phyloP scores from a whole-genome alignment of 2,888 invertebrate species.

The Labia minor region DNA sequence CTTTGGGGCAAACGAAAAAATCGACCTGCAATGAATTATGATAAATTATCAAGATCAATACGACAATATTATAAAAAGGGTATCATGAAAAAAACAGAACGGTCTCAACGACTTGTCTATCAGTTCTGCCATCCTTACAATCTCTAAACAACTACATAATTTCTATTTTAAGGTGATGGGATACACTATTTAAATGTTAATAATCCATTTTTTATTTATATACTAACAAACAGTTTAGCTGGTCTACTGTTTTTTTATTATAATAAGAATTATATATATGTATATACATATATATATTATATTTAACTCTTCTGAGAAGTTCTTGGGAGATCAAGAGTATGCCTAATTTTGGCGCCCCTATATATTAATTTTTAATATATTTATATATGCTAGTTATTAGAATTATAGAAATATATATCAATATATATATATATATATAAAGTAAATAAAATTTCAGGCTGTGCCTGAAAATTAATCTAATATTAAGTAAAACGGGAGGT shows the following conservation, averaged over 20 bases:
- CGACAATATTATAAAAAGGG: slow-evolving; percentile 99
- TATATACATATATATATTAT: no score
- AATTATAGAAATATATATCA: no score
- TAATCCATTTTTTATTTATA: slow-evolving; percentile 13
- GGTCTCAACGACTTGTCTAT: slow-evolving; percentile 95
- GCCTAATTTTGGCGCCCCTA: slow-evolving; percentile 3
- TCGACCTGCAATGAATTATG: slow-evolving; percentile 98
- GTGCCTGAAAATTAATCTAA: background rate
- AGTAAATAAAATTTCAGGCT: slow-evolving; percentile 3
- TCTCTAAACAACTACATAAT: slow-evolving; percentile 44
- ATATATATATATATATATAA: no score
- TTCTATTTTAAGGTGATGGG: background rate
- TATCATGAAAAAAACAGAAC: slow-evolving; percentile 97
- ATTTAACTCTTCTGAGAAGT: background rate
- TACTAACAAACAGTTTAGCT: slow-evolving; percentile 14
- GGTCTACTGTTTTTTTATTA: background rate
- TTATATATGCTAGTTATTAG: background rate
- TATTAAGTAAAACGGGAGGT: slow-evolving; percentile 23
- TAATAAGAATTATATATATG: background rate
- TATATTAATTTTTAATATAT: background rate
- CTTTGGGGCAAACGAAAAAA: slow-evolving; percentile 98
- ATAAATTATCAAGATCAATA: slow-evolving; percentile 93
- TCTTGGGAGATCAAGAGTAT: slow-evolving; percentile 5
- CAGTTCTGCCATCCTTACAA: slow-evolving; percentile 95
- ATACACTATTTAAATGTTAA: background rate